phyloP scores from a whole-genome alignment of 2,113 vertebrate genomes.

The Coptodon rendalli region DNA sequence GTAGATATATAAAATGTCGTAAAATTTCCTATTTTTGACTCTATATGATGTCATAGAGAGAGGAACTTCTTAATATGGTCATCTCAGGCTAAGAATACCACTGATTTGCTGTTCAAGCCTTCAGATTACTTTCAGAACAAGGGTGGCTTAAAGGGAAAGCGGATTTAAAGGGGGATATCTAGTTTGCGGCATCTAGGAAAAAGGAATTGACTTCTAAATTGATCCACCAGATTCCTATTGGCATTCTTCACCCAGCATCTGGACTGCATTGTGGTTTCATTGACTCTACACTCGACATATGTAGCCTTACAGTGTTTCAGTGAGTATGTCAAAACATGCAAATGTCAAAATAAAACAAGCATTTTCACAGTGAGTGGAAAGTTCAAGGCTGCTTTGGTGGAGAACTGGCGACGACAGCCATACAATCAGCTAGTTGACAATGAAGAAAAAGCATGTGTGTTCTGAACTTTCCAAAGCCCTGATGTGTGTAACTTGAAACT shows the following conservation, averaged over 20 bases:
- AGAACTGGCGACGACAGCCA: constrained; percentile 1
- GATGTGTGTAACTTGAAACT: constrained; percentile 11
- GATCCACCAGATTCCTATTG: background rate
- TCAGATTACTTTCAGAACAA: background rate
- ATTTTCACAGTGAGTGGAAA: background rate
- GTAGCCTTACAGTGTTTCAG: background rate
- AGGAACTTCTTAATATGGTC: background rate
- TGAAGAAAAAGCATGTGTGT: constrained; percentile 1
- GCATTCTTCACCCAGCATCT: background rate
- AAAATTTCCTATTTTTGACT: background rate
- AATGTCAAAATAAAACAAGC: constrained; percentile 3
- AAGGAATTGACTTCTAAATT: background rate
- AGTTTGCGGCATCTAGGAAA: background rate
- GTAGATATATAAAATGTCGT: background rate
- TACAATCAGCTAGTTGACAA: constrained; percentile 13
- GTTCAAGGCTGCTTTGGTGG: background rate
- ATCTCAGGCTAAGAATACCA: background rate
- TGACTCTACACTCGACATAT: background rate
- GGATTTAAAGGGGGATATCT: background rate
- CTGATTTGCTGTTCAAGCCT: background rate
- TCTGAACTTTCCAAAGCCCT: background rate
- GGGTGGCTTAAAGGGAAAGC: background rate
- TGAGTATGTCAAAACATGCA: constrained; percentile 21
- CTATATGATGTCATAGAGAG: background rate
- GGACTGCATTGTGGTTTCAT: constrained; percentile 4